Percentiles rank a stretch among this genome's conserved stretches.
These are phyloP conservation scores for Thymelicus lineola DNA, from an alignment of 2,888 invertebrate genomes.

Conservation along the genomic window DNA sequence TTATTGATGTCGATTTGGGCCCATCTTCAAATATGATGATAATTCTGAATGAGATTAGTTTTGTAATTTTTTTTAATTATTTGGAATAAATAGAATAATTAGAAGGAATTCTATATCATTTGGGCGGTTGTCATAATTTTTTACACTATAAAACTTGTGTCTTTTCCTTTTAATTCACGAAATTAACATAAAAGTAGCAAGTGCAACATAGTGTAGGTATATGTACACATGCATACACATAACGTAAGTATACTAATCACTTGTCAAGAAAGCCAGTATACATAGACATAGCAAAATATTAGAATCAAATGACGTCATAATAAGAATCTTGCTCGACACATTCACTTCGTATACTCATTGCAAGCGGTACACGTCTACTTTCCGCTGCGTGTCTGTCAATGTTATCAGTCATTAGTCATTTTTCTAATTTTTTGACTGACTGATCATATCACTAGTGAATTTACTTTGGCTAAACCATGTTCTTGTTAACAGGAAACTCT, in stretches of 20 bases:
- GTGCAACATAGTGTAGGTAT: too few species aligned
- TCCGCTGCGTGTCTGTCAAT: constrained; percentile 39
- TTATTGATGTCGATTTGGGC: background rate
- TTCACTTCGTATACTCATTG: constrained; percentile 1
- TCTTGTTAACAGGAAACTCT: too few species aligned
- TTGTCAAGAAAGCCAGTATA: constrained; percentile 1
- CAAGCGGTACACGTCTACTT: background rate
- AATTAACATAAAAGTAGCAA: too few species aligned
- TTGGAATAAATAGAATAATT: too few species aligned
- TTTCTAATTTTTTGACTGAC: background rate
- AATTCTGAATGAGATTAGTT: background rate
- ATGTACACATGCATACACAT: background rate
- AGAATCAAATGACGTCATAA: constrained; percentile 20
- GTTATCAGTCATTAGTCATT: constrained; percentile 5
- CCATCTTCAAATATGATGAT: background rate
- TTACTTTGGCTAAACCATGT: too few species aligned
- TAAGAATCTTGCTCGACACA: constrained; percentile 4
- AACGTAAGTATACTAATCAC: background rate
- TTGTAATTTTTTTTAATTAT: too few species aligned
- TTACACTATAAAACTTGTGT: too few species aligned
- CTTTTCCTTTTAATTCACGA: too few species aligned
- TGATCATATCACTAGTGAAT: too few species aligned
- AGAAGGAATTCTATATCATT: too few species aligned
- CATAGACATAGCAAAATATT: background rate
- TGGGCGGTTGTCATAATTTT: too few species aligned